Base-by-base conservation (phyloP, 1,140 invertebrate genomes). In the Achroia grisella region DNA sequence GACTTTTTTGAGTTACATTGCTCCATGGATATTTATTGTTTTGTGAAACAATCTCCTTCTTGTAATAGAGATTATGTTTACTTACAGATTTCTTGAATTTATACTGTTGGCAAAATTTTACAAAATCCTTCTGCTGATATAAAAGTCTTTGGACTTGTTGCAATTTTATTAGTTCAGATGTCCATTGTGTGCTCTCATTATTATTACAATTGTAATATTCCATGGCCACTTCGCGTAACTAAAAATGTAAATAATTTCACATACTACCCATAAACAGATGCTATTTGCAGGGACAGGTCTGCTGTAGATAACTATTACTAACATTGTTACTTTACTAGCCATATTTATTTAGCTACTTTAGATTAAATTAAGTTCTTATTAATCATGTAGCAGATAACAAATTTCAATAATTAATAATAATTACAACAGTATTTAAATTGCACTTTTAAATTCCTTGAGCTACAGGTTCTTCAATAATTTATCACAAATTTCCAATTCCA, bases 191-290 rank as follows among this genome's bases (percentile, higher is more conserved):
- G 23, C 84, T 86, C 5, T 79, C 73, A 51, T 90, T 88, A 31
- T 87, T 83, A 13, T 83, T 83, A 59, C 91, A 93, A 56, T 90
- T 91, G 52, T 91, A 89, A 76, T 92, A 93, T 48, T 92, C 88
- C 52, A 92, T 78, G 17, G 88, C 89, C 10, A 91, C 66, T 84
- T 92, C 89, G 55, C 88, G 87, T 4, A 93, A 61, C 91, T 93
- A 60, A 40, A 88, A 80, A 27, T n/a, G 50, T 44, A 45, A 17
- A 40, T 11, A 46, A 23, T 23, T 23, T 23, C 17, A 23, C 6
- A 23, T 6, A 23, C 2, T 2, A 23, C 2, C 6, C 17, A 23
- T 2, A 23, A 23, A 3, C 6, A 23, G 2, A 23, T 23, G 2
- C 6, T 23, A n/a, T n/a, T n/a, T n/a, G n/a, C n/a, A n/a, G n/a